These are phyloP conservation scores for Drosophila insularis DNA, from an alignment of 1,140 invertebrate species.

Conservation along the genomic window DNA sequence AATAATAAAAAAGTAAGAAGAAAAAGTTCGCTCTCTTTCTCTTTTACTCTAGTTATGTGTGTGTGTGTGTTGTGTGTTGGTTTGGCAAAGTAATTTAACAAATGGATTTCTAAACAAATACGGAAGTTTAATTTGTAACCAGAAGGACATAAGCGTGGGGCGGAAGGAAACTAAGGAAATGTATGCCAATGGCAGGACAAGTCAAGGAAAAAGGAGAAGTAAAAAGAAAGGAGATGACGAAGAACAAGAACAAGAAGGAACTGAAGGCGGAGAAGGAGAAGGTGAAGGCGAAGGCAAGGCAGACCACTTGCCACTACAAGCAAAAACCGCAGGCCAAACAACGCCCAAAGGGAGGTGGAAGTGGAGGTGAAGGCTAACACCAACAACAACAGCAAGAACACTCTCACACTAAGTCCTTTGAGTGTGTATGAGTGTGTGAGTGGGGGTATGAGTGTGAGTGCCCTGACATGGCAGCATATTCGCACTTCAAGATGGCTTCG, in stretches of 20 bases:
- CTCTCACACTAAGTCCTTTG: slow-evolving; percentile 32
- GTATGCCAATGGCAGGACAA: slow-evolving; percentile 70
- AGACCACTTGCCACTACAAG: slow-evolving; percentile 68
- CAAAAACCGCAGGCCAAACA: slow-evolving; percentile 61
- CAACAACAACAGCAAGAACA: slow-evolving; percentile 35
- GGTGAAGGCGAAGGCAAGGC: slow-evolving; percentile 32
- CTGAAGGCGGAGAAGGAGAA: slow-evolving; percentile 43
- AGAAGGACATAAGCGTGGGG: slow-evolving; percentile 70
- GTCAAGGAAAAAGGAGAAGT: slow-evolving; percentile 9
- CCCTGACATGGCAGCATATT: slow-evolving; percentile 68
- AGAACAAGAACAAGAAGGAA: slow-evolving; percentile 33
- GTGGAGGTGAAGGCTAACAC: slow-evolving; percentile 44
- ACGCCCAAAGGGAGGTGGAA: slow-evolving; percentile 20
- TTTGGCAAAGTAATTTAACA: slow-evolving; percentile 79
- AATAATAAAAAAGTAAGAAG: slow-evolving; percentile 3
- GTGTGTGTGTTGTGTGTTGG: slow-evolving; percentile 28
- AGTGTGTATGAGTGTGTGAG: neutral
- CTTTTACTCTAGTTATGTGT: neutral
- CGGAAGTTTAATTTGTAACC: slow-evolving; percentile 82
- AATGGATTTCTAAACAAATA: slow-evolving; percentile 82
- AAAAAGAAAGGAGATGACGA: neutral
- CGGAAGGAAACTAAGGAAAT: slow-evolving; percentile 70
- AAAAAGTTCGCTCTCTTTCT: neutral
- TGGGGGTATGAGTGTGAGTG: slow-evolving; percentile 21
- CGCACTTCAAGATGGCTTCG: slow-evolving; percentile 79